These are phyloP conservation scores for Perca flavescens DNA, from an alignment of 2,113 vertebrate genomes.

Conservation along the genomic window DNA sequence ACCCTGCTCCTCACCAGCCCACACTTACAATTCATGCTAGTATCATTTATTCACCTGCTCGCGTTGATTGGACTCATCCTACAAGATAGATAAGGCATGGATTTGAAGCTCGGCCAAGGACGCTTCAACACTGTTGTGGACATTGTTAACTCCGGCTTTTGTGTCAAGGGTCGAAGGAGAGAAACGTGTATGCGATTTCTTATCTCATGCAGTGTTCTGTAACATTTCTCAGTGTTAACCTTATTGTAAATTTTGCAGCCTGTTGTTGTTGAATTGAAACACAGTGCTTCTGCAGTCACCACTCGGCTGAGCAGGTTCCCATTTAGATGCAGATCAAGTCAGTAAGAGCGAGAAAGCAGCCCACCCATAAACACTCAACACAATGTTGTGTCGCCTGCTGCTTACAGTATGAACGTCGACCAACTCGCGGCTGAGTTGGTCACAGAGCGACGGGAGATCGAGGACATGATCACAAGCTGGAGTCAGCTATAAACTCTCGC, in stretches of 20 bases:
- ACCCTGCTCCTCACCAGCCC: slow-evolving; percentile 34
- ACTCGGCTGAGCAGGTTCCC: background rate
- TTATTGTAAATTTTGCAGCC: background rate
- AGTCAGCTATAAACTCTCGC: background rate
- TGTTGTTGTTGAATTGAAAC: background rate
- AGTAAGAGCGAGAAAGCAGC: background rate
- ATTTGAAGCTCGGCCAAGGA: slow-evolving; percentile 54
- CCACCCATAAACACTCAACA: background rate
- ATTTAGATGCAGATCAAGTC: background rate
- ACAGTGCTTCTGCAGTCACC: background rate
- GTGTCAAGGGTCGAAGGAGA: background rate
- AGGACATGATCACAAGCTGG: background rate
- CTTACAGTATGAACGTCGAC: background rate
- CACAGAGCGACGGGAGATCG: background rate
- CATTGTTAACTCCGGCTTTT: slow-evolving; percentile 21
- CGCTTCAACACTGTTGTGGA: slow-evolving; percentile 25
- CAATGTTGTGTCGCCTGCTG: background rate
- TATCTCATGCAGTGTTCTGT: background rate
- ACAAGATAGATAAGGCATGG: slow-evolving; percentile 35
- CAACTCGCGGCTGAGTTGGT: background rate
- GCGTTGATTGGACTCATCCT: slow-evolving; percentile 68
- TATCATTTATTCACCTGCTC: slow-evolving; percentile 77
- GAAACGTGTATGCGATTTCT: background rate
- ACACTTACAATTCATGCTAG: slow-evolving; percentile 66
- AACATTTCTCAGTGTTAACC: slow-evolving; percentile 7